Evolutionary conservation across 2,888 invertebrate species (phyloP).

Genomic region (Platerodrilus igneus): DNA sequence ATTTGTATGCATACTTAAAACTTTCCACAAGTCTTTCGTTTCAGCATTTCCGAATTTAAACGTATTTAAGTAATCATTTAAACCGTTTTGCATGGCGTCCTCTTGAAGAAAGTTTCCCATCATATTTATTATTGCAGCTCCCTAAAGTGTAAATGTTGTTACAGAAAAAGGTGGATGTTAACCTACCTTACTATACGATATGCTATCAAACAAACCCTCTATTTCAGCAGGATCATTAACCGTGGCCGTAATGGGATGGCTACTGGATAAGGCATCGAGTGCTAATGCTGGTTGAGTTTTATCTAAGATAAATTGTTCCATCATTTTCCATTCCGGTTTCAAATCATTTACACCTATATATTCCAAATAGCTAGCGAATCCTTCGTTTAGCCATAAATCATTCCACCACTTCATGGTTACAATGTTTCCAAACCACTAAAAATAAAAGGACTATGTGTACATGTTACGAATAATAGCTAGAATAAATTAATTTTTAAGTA

Average conservation of each 20-base stretch:
- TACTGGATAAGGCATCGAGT: constrained; percentile 64
- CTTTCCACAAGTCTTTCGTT: constrained; percentile 76
- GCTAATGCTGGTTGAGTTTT: constrained; percentile 65
- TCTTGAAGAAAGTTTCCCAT: constrained; percentile 63
- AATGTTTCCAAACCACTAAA: constrained; percentile 80
- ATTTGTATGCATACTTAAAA: constrained; percentile 61
- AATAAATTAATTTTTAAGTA: too few relatives aligned
- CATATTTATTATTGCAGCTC: constrained; percentile 69
- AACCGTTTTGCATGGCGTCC: constrained; percentile 59
- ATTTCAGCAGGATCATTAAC: constrained; percentile 67
- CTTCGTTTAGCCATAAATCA: constrained; percentile 88
- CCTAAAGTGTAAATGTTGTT: constrained; percentile 47
- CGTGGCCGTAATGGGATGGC: constrained; percentile 65
- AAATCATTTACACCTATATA: constrained; percentile 65
- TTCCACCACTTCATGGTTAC: constrained; percentile 96
- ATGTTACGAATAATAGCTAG: not conserved
- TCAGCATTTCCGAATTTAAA: constrained; percentile 70
- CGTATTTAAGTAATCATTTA: constrained; percentile 63
- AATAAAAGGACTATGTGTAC: constrained; percentile 26
- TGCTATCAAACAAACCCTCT: constrained; percentile 69
- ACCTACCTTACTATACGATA: constrained; percentile 66
- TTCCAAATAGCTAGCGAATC: constrained; percentile 77
- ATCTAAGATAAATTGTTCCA: constrained; percentile 65
- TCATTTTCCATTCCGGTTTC: constrained; percentile 63
- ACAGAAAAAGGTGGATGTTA: constrained; percentile 2